phyloP scores from a whole-genome alignment of 2,113 vertebrate species.

The Leiothrix lutea region DNA sequence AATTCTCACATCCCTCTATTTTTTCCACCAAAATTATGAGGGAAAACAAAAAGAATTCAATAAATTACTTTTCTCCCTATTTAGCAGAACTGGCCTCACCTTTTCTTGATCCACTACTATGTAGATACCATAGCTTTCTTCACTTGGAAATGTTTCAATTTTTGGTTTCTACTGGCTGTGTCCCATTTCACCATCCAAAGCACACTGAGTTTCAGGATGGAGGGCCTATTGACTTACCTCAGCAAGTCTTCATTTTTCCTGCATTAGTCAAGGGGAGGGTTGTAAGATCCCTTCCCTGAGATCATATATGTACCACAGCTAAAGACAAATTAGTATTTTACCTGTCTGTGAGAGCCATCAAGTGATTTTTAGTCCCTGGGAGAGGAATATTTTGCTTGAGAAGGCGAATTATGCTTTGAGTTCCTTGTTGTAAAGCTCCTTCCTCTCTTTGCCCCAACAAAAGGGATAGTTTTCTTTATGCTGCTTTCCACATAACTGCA shows the following conservation, averaged over 20 bases:
- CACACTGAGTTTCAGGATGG: neutral
- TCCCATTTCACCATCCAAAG: neutral
- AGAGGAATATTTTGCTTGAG: neutral
- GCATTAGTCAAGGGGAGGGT: neutral
- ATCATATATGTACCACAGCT: neutral
- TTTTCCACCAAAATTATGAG: neutral
- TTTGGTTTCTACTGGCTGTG: neutral
- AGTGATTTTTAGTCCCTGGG: neutral
- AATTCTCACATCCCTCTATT: neutral
- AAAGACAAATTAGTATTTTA: neutral
- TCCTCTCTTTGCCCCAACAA: neutral
- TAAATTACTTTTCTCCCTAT: neutral
- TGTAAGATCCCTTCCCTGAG: neutral
- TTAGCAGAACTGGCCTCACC: neutral
- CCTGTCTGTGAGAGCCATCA: neutral
- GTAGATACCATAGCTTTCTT: neutral
- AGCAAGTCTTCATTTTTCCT: neutral
- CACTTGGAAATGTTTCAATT: neutral
- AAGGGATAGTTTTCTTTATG: neutral
- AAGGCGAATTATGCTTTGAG: neutral
- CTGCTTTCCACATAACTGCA: neutral
- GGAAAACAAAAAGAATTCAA: neutral
- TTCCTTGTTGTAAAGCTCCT: neutral
- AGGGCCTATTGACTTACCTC: neutral
- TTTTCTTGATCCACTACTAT: neutral